Conservation (phyloP, 2,113 vertebrate species). For the Platysteira castanea region DNA sequence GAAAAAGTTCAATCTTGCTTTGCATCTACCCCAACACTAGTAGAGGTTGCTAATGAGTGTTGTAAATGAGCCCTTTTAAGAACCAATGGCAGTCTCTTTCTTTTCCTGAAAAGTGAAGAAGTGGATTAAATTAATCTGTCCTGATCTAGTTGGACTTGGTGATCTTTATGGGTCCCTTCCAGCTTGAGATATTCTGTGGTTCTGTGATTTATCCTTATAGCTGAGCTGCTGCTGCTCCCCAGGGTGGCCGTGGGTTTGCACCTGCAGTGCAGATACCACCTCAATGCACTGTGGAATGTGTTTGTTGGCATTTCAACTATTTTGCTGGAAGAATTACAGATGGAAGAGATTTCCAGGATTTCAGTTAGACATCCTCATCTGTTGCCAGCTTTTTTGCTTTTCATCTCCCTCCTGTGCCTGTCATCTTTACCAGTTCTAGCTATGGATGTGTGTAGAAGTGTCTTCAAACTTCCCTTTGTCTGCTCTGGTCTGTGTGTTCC, state of each 20-base stretch:
- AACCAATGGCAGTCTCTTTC: not conserved
- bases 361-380: not conserved
- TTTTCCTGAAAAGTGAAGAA: not conserved
- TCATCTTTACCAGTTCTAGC: not conserved
- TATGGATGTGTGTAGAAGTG: rapidly evolving
- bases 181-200: not conserved
- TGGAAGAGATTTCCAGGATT: not conserved
- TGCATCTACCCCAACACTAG: not conserved
- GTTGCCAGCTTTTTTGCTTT: not conserved
- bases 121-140: not conserved
- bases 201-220: not conserved
- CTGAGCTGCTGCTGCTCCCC: not conserved
- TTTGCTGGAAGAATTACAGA: not conserved
- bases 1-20: not conserved
- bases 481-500: not conserved
- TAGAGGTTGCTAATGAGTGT: not conserved
- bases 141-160: not conserved
- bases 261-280: not conserved
- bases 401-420: not conserved
- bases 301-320: not conserved
- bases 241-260: not conserved
- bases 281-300: not conserved
- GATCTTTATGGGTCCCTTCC: not conserved
- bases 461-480: not conserved
- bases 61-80: not conserved